Percentiles rank a stretch among this genome's conserved stretches.
phyloP scores from a whole-genome alignment of 2,888 invertebrate species.

The Apotomis capreana region DNA sequence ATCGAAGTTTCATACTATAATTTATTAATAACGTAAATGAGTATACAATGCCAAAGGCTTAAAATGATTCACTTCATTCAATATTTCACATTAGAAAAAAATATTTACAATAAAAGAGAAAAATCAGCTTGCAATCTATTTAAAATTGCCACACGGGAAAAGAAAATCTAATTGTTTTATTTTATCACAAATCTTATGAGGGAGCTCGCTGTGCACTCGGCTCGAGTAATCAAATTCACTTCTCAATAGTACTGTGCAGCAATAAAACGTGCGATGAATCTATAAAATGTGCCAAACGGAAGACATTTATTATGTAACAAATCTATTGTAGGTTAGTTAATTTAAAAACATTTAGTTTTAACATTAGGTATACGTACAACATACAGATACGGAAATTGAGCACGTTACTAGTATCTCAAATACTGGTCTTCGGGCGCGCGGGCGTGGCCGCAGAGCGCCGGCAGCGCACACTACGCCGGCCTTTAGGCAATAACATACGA shows the following conservation, averaged over 20 bases:
- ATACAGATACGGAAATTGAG: constrained; percentile 81
- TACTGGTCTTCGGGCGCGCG: constrained; percentile 58
- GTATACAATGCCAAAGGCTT: constrained; percentile 84
- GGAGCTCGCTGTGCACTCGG: constrained; percentile 80
- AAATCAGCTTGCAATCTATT: constrained; percentile 77
- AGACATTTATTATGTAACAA: constrained; percentile 92
- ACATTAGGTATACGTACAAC: constrained; percentile 74
- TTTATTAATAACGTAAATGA: constrained; percentile 85
- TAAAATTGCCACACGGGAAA: constrained; percentile 70
- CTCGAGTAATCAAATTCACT: constrained; percentile 51
- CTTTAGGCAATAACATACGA: constrained; percentile 38
- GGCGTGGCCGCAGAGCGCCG: constrained; percentile 33
- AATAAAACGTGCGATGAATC: constrained; percentile 77
- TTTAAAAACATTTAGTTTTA: constrained; percentile 73
- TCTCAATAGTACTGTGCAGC: constrained; percentile 61
- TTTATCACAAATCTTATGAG: constrained; percentile 79
- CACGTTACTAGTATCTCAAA: constrained; percentile 75
- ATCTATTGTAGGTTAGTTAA: constrained; percentile 89
- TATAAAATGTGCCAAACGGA: constrained; percentile 82
- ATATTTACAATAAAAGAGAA: constrained; percentile 80
- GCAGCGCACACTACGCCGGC: constrained; percentile 38
- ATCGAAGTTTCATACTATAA: constrained; percentile 76
- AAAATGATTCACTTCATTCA: constrained; percentile 81
- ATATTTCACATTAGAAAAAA: constrained; percentile 77
- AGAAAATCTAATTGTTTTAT: constrained; percentile 63